phyloP scores from a whole-genome alignment of 2,113 vertebrate species.

The Cyprinodon variegatus region DNA sequence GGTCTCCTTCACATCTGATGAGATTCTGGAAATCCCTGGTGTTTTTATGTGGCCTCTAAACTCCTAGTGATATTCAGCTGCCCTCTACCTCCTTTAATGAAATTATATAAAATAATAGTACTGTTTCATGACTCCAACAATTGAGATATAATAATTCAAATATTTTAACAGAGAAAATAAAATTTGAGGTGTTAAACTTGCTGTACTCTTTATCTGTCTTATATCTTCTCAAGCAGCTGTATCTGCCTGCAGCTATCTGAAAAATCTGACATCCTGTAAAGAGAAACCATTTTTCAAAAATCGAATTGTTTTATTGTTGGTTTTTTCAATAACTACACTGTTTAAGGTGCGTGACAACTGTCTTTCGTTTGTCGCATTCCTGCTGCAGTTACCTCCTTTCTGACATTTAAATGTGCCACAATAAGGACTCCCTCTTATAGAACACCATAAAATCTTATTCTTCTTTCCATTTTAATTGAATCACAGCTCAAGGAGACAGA shows the following conservation, averaged over 20 bases:
- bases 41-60: neutral
- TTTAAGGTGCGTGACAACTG: conserved; percentile 1
- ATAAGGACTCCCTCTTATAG: conserved; percentile 44
- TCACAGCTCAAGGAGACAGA: conserved; percentile 11
- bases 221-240: neutral
- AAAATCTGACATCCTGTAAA: neutral
- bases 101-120: neutral
- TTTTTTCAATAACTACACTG: conserved; percentile 38
- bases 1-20: neutral
- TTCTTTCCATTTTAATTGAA: conserved; percentile 7
- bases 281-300: conserved; percentile 4
- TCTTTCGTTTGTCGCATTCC: conserved; percentile 23
- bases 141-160: neutral
- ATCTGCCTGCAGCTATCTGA: neutral
- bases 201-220: neutral
- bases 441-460: conserved; percentile 5
- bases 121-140: neutral
- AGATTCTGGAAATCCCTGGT: neutral
- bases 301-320: conserved; percentile 34
- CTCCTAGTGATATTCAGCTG: neutral
- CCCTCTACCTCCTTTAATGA: neutral
- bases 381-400: conserved; percentile 8
- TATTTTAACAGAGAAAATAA: neutral
- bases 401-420: conserved; percentile 57
- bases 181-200: neutral